Percentiles rank a stretch among this genome's conserved stretches.
Evolutionary conservation across 2,888 invertebrate species (phyloP).

Genomic region (Altica lythri): DNA sequence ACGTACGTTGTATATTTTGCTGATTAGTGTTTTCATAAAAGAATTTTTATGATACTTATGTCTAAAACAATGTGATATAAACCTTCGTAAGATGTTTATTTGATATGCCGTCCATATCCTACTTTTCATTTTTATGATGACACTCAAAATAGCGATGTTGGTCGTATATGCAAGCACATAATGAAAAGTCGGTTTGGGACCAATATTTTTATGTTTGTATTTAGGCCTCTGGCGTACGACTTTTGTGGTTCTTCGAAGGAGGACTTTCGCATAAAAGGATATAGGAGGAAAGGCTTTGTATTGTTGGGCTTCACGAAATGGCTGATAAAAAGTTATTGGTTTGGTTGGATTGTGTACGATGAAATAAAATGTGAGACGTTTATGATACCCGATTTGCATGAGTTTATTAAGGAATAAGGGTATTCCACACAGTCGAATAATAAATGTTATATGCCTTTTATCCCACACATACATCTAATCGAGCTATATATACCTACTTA

Average conservation of each 20-base stretch:
- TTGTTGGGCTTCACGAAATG: conserved; percentile 1
- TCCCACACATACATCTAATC: too few species aligned
- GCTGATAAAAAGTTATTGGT: conserved; percentile 5
- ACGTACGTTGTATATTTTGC: too few species aligned
- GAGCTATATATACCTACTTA: too few species aligned
- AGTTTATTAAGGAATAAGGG: too few species aligned
- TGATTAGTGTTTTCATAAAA: too few species aligned
- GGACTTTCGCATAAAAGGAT: neutral
- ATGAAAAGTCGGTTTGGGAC: conserved; percentile 13
- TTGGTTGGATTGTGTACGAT: conserved; percentile 2
- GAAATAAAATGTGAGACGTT: too few species aligned
- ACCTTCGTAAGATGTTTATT: conserved; percentile 8
- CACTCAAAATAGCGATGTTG: conserved; percentile 13
- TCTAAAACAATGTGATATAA: too few species aligned
- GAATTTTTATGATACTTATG: too few species aligned
- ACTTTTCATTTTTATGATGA: conserved; percentile 13
- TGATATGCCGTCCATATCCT: neutral
- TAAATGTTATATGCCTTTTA: too few species aligned
- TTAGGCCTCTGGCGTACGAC: conserved; percentile 1
- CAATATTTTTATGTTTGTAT: conserved; percentile 17
- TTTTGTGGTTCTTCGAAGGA: neutral
- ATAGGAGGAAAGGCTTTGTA: conserved; percentile 1
- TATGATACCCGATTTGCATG: too few species aligned
- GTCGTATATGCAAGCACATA: conserved; percentile 9
- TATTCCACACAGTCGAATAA: too few species aligned